Evolutionary conservation across 2,888 invertebrate genomes (phyloP), one percentile per base, ranked within the genome.

Genomic region (Chesias legatella): DNA sequence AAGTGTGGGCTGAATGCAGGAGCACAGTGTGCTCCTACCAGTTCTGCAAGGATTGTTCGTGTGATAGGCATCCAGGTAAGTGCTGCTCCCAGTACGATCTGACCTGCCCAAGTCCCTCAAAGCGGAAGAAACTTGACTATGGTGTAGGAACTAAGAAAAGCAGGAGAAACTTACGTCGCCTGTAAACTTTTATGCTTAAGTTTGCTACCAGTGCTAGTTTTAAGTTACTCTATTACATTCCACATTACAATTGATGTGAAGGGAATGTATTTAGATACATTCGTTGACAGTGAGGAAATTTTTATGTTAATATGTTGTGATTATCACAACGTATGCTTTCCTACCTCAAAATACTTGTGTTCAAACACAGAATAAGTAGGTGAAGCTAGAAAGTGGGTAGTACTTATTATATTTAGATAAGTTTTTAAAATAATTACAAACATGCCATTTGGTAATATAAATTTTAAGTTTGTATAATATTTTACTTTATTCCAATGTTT

Each of bases 1-100:
- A 90, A 70, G 79, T 88, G 60, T 90, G 90, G 90, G 85, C 81
- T 34, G 83, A 88, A 64, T 91, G 90, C 64, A 83, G 82, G 51
- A 82, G 81, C 60, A 54, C 49, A 40, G 76, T 77, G 54, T 90
- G 90, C 70, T 64, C 80, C 28, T 85, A 83, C 71, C 79, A 86
- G 63, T 91, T 88, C 67, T 90, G 90, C 67, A 83, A 75, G 53
- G 76, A 78, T 63, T 90, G 88, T 60, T 79, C 70, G 41, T 79
- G 78, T 51, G 69, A 67, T 35, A 66, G 80, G 51, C 88, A 86
- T 59, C 75, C 80, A 58, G 76, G 77, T 66, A 82, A 73, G 65
- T 75, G 48, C 34, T 88, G 88, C 54, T 64, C 72, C 48, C 76
- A 73, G 51, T 84, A 82, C 59, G 84, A 81, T 53, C 65, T 88